Conservation (phyloP, 2,797 vertebrate species). For the Lepidocolaptes lacrymiger region DNA sequence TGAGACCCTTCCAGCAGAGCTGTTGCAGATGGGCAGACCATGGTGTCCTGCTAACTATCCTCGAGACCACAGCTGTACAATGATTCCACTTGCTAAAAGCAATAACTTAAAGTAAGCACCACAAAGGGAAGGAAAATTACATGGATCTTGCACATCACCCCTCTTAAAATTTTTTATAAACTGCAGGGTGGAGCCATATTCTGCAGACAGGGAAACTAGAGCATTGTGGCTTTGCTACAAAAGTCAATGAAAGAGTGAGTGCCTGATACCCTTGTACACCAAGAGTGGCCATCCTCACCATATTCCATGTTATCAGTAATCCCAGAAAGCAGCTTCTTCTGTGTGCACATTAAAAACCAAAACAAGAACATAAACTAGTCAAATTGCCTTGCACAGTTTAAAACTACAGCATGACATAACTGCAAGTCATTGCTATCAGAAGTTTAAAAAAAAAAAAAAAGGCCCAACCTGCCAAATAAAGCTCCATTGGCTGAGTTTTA, state of each 20-base stretch:
- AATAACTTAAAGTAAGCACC: neutral
- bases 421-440: conserved; percentile 6
- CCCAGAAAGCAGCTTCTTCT: neutral
- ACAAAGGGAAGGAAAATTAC: neutral
- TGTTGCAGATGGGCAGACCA: neutral
- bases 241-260: neutral
- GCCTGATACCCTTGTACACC: neutral
- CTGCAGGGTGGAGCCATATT: neutral
- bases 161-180: neutral
- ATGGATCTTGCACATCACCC: neutral
- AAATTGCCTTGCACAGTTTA: neutral
- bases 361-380: neutral
- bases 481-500: neutral
- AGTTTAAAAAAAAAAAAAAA: neutral
- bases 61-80: neutral
- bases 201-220: neutral
- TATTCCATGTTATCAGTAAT: neutral
- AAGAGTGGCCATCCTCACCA: neutral
- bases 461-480: neutral
- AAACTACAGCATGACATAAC: neutral
- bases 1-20: conserved; percentile 24
- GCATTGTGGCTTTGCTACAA: neutral
- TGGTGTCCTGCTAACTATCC: neutral
- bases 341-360: neutral
- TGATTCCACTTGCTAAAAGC: neutral